These are phyloP conservation scores for Macrochelys suwanniensis DNA, from an alignment of 2,797 vertebrate genomes.

Conservation along the genomic window DNA sequence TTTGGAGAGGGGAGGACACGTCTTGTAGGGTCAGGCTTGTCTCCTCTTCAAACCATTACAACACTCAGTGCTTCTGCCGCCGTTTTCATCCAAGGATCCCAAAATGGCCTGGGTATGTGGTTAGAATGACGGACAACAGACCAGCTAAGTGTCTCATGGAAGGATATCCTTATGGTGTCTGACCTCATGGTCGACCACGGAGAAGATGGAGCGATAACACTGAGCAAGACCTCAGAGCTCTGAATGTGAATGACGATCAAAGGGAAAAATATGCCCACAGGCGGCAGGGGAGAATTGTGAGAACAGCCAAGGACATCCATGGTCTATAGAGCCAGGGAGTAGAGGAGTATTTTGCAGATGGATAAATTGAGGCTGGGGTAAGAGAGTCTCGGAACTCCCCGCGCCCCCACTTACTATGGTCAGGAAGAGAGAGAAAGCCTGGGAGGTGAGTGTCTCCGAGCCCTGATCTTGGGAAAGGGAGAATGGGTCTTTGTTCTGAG, in stretches of 20 bases:
- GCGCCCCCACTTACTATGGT: neutral
- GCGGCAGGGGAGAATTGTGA: neutral
- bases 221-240: neutral
- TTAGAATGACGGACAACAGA: neutral
- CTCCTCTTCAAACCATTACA: neutral
- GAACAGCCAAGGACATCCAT: neutral
- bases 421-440: accelerated
- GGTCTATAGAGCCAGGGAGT: neutral
- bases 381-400: neutral
- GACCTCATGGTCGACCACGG: no score
- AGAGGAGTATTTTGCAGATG: neutral
- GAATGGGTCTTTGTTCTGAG: neutral
- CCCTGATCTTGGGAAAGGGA: neutral
- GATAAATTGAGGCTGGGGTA: accelerated
- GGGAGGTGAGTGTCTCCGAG: accelerated
- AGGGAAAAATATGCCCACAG: neutral
- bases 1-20: neutral
- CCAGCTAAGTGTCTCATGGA: neutral
- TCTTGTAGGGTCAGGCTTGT: neutral
- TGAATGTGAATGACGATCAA: neutral
- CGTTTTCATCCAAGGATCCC: neutral
- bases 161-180: neutral
- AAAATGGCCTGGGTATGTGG: neutral
- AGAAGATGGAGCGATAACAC: neutral
- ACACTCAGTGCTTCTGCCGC: neutral